A percentile compares a stretch with the other conserved stretches of the same genome.
Conservation (phyloP, 2,888 invertebrate species). For the Xylocampa areola region DNA sequence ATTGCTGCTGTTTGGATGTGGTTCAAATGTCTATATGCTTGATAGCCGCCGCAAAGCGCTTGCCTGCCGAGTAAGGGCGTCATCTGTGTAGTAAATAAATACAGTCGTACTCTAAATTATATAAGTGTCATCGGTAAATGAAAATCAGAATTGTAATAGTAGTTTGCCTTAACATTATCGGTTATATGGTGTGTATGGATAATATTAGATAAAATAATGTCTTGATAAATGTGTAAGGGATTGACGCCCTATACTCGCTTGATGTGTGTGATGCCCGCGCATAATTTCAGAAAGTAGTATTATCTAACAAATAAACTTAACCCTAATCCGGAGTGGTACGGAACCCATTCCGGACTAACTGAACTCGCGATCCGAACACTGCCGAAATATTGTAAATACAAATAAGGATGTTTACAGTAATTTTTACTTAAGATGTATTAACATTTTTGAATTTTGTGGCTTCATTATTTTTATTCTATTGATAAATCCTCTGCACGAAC, state of each 20-base stretch:
- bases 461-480: conserved; percentile 79
- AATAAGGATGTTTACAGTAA: conserved; percentile 85
- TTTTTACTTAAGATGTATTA: conserved; percentile 81
- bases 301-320: conserved; percentile 88
- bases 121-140: conserved; percentile 26
- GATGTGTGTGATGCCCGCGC: conserved; percentile 72
- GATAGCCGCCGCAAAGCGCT: conserved; percentile 90
- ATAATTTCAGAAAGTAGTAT: conserved; percentile 80
- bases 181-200: conserved; percentile 56
- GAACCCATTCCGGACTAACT: conserved; percentile 76
- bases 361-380: conserved; percentile 80
- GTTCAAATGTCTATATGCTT: conserved; percentile 92
- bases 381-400: conserved; percentile 82
- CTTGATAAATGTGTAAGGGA: conserved; percentile 29
- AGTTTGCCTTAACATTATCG: conserved; percentile 59
- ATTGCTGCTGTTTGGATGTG: conserved; percentile 94
- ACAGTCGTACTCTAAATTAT: conserved; percentile 54
- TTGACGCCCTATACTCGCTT: conserved; percentile 73
- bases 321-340: conserved; percentile 76
- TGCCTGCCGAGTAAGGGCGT: conserved; percentile 74
- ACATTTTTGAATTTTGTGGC: conserved; percentile 81
- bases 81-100: conserved; percentile 61
- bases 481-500: conserved; percentile 85
- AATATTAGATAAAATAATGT: conserved; percentile 52
- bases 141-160: conserved; percentile 43